phyloP scores from a whole-genome alignment of 2,888 invertebrate species.

The Lasioglossum figueresi region DNA sequence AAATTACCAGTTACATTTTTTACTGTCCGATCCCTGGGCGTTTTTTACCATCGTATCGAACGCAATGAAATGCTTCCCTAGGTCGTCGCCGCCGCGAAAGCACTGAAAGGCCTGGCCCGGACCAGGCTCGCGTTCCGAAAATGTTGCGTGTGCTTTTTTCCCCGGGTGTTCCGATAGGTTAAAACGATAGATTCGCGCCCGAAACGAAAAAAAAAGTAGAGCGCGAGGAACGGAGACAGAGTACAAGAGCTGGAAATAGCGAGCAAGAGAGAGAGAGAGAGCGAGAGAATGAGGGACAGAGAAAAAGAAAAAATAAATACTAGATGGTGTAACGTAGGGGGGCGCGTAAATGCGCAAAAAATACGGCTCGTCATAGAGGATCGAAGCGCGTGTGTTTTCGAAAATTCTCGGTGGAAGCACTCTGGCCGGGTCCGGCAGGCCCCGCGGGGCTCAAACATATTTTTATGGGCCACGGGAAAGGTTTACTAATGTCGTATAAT shows the following conservation, averaged over 20 bases:
- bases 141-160: constrained; percentile 62
- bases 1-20: constrained; percentile 84
- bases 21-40: constrained; percentile 81
- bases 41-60: constrained; percentile 81
- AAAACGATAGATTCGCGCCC: constrained; percentile 67
- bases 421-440: constrained; percentile 29
- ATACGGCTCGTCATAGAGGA: constrained; percentile 48
- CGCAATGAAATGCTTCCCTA: constrained; percentile 81
- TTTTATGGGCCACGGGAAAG: constrained; percentile 57
- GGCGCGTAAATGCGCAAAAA: constrained; percentile 65
- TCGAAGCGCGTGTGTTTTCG: constrained; percentile 33
- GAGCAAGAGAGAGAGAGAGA: not conserved
- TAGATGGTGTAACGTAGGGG: constrained; percentile 56
- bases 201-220: constrained; percentile 6
- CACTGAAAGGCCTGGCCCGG: constrained; percentile 60
- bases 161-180: constrained; percentile 51
- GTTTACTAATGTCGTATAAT: constrained; percentile 65
- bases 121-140: constrained; percentile 56
- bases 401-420: constrained; percentile 40
- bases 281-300: not conserved
- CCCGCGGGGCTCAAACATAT: constrained; percentile 52
- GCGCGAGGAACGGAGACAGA: not conserved
- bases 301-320: constrained; percentile 61
- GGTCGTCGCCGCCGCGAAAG: constrained; percentile 64
- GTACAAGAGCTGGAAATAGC: not conserved